phyloP scores from a whole-genome alignment of 1,140 invertebrate genomes.

The Drosophila ercepeae region DNA sequence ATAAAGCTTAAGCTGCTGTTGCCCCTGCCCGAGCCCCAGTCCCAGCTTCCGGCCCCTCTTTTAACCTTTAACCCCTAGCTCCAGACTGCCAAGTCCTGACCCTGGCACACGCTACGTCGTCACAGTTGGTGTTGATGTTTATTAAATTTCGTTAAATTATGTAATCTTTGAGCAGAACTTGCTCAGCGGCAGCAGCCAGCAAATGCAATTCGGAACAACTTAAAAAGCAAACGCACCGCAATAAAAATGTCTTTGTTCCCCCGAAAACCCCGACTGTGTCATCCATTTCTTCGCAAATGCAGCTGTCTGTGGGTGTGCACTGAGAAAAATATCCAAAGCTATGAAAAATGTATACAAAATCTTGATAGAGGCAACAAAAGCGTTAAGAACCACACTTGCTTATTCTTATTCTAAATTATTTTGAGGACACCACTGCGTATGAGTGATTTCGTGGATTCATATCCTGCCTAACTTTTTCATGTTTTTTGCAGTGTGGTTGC shows the following conservation, averaged over 20 bases:
- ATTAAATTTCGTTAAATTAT: constrained; percentile 80
- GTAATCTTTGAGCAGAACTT: constrained; percentile 67
- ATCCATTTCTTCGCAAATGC: constrained; percentile 53
- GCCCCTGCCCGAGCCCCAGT: no score
- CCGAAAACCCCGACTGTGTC: constrained; percentile 30
- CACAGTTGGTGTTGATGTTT: constrained; percentile 76
- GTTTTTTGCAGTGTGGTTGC: not conserved
- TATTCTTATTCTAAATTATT: no score
- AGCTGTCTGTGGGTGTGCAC: constrained; percentile 31
- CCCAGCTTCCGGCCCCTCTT: not conserved
- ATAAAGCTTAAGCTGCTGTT: constrained; percentile 65
- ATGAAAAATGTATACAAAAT: no score
- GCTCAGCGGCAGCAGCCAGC: constrained; percentile 34
- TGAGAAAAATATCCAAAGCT: not conserved
- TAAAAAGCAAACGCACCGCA: constrained; percentile 76
- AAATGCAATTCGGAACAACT: constrained; percentile 81
- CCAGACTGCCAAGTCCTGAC: not conserved
- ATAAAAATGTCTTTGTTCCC: constrained; percentile 71
- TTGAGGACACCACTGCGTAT: not conserved
- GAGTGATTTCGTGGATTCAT: not conserved
- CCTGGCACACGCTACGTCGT: constrained; percentile 10
- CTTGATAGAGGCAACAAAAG: no score
- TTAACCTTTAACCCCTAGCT: constrained; percentile 21
- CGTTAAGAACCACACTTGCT: no score
- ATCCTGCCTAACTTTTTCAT: not conserved